Base-by-base conservation (phyloP, 1,140 invertebrate species). In the Calycopis cecrops region DNA sequence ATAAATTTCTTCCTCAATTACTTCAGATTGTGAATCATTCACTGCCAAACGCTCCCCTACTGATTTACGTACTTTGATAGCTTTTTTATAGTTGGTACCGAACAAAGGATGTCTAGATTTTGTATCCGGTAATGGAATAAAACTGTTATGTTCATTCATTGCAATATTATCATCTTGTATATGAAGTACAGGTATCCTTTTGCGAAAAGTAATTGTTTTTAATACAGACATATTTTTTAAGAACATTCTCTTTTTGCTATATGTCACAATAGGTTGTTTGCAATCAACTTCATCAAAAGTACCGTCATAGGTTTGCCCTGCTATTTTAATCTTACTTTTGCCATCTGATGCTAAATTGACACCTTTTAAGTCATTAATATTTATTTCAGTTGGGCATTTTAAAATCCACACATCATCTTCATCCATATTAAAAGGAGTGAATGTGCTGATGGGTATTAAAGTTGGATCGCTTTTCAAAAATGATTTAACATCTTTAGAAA, bases 51-150 rank as follows among this genome's bases (percentile, higher is more conserved):
- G 64, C 54, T 70, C 52, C 9, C 57, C 57, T 35, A 76, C 49
- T 6, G 59, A 35, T 34, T 54, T 12, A 21, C 77, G 67, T 52
- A 83, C 59, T 57, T 79, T 74, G 9, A 73, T 71, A 10, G 73
- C 67, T 52, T 70, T 79, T 51, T 73, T 76, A 54, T 79, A 82
- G 58, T 80, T 60, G 4, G 64, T 47, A n/a, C 83, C 80, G 62
- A 86, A 81, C 3, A 86, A 58, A 10, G 82, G 82, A 65, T 86
- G 82, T 0, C 80, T 68, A 48, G 69, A 74, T 62, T 81, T 84
- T 21, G 80, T 84, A 33, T 79, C 76, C 7, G 78, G 78, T 40
- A 84, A 55, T 38, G 73, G 76, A 57, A 79, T 79, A 42, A 79
- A 80, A 57, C 67, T 70, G 9, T 35, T 69, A 42, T 74, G 71